A percentile compares a stretch with the other conserved stretches of the same genome.
These are phyloP conservation scores for Eubasilissa splendida DNA, from an alignment of 2,888 invertebrate genomes.

Conservation along the genomic window DNA sequence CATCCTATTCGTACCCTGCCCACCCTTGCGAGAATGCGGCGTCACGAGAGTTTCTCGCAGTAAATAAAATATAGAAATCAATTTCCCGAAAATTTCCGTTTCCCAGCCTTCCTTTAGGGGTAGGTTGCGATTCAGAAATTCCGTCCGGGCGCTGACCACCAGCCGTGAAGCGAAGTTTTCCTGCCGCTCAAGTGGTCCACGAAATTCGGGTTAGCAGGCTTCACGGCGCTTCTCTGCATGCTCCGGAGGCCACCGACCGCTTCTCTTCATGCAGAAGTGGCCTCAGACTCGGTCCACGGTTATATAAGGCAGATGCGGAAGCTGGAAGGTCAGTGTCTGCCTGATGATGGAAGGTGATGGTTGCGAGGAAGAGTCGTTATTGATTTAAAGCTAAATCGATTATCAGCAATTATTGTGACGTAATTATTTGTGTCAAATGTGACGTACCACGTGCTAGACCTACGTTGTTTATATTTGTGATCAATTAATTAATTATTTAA, in stretches of 20 bases:
- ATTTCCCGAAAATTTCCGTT: neutral
- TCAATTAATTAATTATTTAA: too few relatives aligned
- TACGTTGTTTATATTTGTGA: too few relatives aligned
- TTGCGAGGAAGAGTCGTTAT: neutral
- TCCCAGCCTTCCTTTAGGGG: neutral
- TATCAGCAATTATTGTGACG: neutral
- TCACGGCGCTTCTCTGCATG: constrained; percentile 43
- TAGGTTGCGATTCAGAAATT: neutral
- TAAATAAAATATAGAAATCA: neutral
- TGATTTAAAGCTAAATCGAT: neutral
- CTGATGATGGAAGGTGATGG: constrained; percentile 17
- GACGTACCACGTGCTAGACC: too few relatives aligned
- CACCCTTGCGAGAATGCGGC: too few relatives aligned
- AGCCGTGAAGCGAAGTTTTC: constrained; percentile 54
- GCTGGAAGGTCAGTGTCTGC: constrained; percentile 15
- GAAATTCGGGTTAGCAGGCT: constrained; percentile 57
- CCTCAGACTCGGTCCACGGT: constrained; percentile 29
- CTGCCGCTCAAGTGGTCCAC: constrained; percentile 57
- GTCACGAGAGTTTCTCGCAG: neutral
- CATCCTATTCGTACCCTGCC: too few relatives aligned
- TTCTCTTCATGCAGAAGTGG: constrained; percentile 55
- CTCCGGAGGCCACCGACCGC: constrained; percentile 45
- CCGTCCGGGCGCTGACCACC: constrained; percentile 20
- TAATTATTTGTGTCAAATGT: neutral
- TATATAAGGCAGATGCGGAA: constrained; percentile 29